Evolutionary conservation across 2,113 vertebrate species (phyloP).

Genomic region (Hippocampus mohnikei): DNA sequence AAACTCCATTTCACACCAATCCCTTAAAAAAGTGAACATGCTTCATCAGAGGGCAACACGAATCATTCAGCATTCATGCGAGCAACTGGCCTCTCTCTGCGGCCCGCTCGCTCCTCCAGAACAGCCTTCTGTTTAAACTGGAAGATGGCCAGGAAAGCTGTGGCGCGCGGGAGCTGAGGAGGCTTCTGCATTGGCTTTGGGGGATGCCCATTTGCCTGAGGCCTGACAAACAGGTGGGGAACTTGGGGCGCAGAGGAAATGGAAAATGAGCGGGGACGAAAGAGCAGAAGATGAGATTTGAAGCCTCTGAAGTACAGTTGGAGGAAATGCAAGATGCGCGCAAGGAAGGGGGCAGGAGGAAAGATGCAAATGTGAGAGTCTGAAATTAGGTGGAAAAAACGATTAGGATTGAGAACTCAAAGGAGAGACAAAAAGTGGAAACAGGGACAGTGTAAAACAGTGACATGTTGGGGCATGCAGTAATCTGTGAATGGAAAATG

Average conservation of each 20-base stretch:
- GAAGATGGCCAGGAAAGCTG: conserved; percentile 61
- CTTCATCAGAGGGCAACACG: conserved; percentile 75
- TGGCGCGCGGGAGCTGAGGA: conserved; percentile 33
- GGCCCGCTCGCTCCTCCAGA: conserved; percentile 39
- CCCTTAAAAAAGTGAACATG: conserved; percentile 75
- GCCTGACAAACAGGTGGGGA: conserved; percentile 44
- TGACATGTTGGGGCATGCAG: conserved; percentile 22
- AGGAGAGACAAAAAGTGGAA: neutral
- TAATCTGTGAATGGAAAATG: conserved; percentile 10
- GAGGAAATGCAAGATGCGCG: neutral
- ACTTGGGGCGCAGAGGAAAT: neutral
- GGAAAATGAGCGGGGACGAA: neutral
- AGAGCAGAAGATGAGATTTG: neutral
- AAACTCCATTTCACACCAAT: conserved; percentile 78
- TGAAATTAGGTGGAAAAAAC: neutral
- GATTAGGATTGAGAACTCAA: neutral
- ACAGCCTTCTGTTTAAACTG: conserved; percentile 73
- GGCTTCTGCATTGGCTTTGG: conserved; percentile 36
- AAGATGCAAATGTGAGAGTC: neutral
- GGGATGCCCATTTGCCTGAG: conserved; percentile 50
- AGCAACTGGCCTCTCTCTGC: conserved; percentile 38
- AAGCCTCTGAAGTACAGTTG: neutral
- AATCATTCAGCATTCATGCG: conserved; percentile 71
- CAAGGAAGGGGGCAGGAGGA: neutral
- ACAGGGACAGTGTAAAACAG: neutral